A percentile compares a stretch with the other conserved stretches of the same genome.
These are phyloP conservation scores for Ictidomys tridecemlineatus DNA, from an alignment of 2,113 vertebrate genomes.

Conservation along the genomic window DNA sequence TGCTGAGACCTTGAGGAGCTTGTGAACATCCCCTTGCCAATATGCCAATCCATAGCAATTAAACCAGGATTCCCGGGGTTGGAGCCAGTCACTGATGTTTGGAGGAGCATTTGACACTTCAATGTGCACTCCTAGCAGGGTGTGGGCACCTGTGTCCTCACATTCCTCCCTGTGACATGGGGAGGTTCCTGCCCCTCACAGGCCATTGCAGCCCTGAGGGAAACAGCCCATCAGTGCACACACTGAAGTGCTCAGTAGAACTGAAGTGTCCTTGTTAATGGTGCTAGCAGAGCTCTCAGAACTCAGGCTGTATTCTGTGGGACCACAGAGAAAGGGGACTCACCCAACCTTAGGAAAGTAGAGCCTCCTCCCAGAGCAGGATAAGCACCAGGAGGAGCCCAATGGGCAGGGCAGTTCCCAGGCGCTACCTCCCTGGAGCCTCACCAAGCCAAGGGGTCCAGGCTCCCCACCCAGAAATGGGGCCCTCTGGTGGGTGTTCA, in stretches of 20 bases:
- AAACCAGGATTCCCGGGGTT: no score
- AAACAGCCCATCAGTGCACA: rapidly evolving
- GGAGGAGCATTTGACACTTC: background rate
- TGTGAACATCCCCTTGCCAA: rapidly evolving
- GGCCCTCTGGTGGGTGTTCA: background rate
- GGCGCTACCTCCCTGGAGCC: background rate
- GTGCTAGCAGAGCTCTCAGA: background rate
- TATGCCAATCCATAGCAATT: background rate
- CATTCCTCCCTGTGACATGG: no score
- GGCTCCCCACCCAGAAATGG: background rate
- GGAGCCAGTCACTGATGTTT: background rate
- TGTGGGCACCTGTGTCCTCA: rapidly evolving
- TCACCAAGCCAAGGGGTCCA: no score
- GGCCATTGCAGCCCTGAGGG: background rate
- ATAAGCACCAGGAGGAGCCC: background rate
- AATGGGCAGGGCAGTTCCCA: background rate
- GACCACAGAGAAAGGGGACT: no score
- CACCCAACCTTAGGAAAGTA: background rate
- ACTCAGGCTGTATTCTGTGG: background rate
- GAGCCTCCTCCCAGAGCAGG: background rate
- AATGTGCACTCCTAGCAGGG: background rate
- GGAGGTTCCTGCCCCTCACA: rapidly evolving
- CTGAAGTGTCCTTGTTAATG: background rate
- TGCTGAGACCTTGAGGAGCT: no score
- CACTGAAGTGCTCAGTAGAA: rapidly evolving